Evolutionary conservation across 2,797 vertebrate genomes (phyloP).

Genomic region (Sandelia bainsii): DNA sequence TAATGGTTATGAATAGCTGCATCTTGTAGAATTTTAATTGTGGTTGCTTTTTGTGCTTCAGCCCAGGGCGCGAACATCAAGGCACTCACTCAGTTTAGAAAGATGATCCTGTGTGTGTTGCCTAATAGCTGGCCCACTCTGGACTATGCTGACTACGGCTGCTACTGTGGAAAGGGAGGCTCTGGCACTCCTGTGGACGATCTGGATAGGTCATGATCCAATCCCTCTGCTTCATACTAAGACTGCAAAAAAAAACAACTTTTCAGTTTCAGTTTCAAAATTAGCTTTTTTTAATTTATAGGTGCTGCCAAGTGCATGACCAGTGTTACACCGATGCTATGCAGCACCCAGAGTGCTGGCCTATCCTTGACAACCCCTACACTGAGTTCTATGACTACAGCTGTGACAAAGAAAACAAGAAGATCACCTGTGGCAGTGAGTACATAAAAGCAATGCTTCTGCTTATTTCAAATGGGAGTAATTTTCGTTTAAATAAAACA

Average conservation of each 20-base stretch:
- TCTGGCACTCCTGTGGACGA: slow-evolving; percentile 78
- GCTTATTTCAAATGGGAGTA: not conserved
- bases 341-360: slow-evolving; percentile 76
- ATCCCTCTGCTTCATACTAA: not conserved
- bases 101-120: slow-evolving; percentile 75
- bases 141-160: slow-evolving; percentile 79
- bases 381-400: slow-evolving; percentile 75
- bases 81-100: slow-evolving; percentile 74
- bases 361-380: slow-evolving; percentile 82
- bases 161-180: slow-evolving; percentile 78
- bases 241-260: too few species aligned
- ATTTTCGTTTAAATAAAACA: not conserved
- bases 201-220: slow-evolving; percentile 70
- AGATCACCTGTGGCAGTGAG: slow-evolving; percentile 78
- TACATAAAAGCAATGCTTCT: not conserved
- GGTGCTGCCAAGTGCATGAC: slow-evolving; percentile 83
- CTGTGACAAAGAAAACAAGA: slow-evolving; percentile 65
- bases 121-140: slow-evolving; percentile 71
- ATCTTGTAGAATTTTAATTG: not conserved
- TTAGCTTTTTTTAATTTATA: slow-evolving; percentile 24
- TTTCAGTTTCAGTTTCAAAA: not conserved
- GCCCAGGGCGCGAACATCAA: slow-evolving; percentile 61
- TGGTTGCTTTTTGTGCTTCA: slow-evolving; percentile 38
- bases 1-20: not conserved
- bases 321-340: slow-evolving; percentile 73